A percentile compares a stretch with the other conserved stretches of the same genome.
These are phyloP conservation scores for Gastrophryne carolinensis DNA, from an alignment of 2,797 vertebrate species.

Conservation along the genomic window DNA sequence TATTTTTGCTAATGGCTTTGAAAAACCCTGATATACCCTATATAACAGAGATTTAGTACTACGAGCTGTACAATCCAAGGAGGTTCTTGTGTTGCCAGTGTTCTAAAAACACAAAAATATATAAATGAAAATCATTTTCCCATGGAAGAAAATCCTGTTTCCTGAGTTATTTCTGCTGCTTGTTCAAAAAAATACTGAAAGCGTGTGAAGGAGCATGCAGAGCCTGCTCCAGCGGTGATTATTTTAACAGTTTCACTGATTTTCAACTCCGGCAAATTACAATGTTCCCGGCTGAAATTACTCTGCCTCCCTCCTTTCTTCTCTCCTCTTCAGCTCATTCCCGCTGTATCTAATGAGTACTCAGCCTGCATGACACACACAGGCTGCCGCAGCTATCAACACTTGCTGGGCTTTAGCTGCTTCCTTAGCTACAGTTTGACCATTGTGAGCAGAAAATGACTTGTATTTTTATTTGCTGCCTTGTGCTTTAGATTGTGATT, in stretches of 20 bases:
- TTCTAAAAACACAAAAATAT: not conserved
- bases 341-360: slow-evolving; percentile 3
- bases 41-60: too few species aligned
- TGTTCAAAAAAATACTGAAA: slow-evolving; percentile 1
- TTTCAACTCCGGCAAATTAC: slow-evolving; percentile 21
- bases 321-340: not conserved
- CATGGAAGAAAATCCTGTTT: not conserved
- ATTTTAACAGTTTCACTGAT: slow-evolving; percentile 37
- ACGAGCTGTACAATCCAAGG: too few species aligned
- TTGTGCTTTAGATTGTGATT: too few species aligned
- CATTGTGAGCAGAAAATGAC: not conserved
- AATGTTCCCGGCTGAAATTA: slow-evolving; percentile 27
- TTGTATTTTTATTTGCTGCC: too few species aligned
- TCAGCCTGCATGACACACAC: not conserved
- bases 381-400: not conserved
- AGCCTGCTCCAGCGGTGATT: slow-evolving; percentile 17
- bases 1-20: too few species aligned
- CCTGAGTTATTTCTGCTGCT: not conserved
- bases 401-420: not conserved
- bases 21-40: too few species aligned
- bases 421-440: not conserved
- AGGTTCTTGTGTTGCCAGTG: not conserved
- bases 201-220: slow-evolving; percentile 8
- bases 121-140: not conserved
- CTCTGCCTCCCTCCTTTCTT: slow-evolving; percentile 23